Percentiles rank a stretch among this genome's conserved stretches.
Conservation (phyloP, 2,113 vertebrate genomes). For the Poeciliopsis turrubarensis region DNA sequence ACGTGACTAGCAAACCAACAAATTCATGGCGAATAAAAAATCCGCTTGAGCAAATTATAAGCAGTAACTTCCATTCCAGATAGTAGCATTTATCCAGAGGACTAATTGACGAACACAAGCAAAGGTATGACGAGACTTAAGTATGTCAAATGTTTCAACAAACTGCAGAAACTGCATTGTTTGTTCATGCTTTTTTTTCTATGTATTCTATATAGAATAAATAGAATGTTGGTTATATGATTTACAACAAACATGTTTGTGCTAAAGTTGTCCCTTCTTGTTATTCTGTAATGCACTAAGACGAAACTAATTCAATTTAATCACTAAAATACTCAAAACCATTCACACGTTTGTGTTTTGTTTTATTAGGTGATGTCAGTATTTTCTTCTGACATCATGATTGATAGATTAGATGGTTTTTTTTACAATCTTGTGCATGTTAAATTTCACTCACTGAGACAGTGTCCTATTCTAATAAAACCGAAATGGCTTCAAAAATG, state of each 20-base stretch:
- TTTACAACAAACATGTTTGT: not conserved
- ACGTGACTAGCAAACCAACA: constrained; percentile 37
- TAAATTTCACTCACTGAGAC: not conserved
- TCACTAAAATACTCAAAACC: not conserved
- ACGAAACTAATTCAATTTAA: too few species aligned
- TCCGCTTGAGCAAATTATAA: not conserved
- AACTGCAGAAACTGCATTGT: not conserved
- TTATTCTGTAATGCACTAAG: not conserved
- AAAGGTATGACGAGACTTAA: constrained; percentile 2
- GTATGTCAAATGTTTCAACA: not conserved
- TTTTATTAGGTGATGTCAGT: not conserved
- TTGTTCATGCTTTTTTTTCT: not conserved
- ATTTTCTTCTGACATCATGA: too few species aligned
- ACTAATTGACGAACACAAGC: not conserved
- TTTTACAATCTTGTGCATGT: not conserved
- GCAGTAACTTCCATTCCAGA: not conserved
- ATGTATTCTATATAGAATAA: not conserved
- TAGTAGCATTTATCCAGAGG: rapidly evolving
- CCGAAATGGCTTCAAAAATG: not conserved
- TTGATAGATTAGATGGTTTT: not conserved
- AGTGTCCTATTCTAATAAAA: not conserved
- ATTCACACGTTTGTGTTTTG: not conserved
- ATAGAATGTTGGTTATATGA: too few species aligned
- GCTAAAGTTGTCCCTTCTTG: not conserved
- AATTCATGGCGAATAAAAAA: not conserved